Percentiles rank a stretch among this genome's conserved stretches.
Conservation (phyloP, 1,140 invertebrate species). For the Temnothorax longispinosus region DNA sequence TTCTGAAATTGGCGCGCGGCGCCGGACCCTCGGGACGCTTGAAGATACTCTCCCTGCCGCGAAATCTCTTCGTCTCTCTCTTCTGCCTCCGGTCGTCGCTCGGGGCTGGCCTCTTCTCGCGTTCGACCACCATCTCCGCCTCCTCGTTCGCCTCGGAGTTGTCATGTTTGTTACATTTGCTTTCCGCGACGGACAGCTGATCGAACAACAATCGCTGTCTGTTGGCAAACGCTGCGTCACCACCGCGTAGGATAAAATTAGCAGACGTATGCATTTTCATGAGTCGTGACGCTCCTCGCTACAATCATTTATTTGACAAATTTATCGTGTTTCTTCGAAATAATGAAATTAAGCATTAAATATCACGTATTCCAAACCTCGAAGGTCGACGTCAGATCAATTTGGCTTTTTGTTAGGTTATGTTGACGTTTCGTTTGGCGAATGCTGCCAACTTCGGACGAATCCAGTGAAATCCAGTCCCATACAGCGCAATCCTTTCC, state of each 20-base stretch:
- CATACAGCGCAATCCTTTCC: no score
- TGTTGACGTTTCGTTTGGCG: neutral
- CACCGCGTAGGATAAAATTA: slow-evolving; percentile 71
- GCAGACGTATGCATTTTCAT: slow-evolving; percentile 58
- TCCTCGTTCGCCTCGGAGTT: slow-evolving; percentile 10
- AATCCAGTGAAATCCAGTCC: neutral
- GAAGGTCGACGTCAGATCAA: neutral
- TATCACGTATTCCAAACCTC: slow-evolving; percentile 41
- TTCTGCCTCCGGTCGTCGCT: slow-evolving; percentile 27
- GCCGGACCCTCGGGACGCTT: slow-evolving; percentile 89
- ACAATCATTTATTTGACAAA: slow-evolving; percentile 33
- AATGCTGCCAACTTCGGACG: neutral
- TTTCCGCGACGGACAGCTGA: slow-evolving; percentile 78
- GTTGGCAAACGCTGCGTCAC: slow-evolving; percentile 73
- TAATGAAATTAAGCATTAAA: neutral
- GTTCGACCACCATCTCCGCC: neutral
- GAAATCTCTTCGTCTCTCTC: slow-evolving; percentile 76
- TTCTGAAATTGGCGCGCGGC: slow-evolving; percentile 85
- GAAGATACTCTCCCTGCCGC: slow-evolving; percentile 92
- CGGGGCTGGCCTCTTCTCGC: neutral
- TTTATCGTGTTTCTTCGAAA: neutral
- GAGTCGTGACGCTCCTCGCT: neutral
- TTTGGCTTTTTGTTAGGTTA: neutral
- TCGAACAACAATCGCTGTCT: slow-evolving; percentile 83
- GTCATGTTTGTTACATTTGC: slow-evolving; percentile 71